A percentile compares a stretch with the other conserved stretches of the same genome.
These are phyloP conservation scores for Narcine bancroftii DNA, from an alignment of 2,113 vertebrate genomes.

Conservation along the genomic window DNA sequence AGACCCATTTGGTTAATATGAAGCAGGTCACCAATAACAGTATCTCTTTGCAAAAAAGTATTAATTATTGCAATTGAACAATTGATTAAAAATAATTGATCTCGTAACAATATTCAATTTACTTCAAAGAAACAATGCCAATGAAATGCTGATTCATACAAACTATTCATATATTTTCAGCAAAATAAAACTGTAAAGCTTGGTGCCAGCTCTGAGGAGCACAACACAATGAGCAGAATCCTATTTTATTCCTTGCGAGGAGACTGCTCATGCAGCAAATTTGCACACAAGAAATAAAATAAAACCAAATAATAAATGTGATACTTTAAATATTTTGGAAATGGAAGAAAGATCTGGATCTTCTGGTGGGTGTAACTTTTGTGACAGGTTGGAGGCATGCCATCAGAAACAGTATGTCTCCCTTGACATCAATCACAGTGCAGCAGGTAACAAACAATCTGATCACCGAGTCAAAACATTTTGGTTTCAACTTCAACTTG, in stretches of 20 bases:
- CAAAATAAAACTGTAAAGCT: not conserved
- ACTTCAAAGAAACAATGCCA: constrained; percentile 6
- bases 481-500: too few relatives aligned
- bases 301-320: not conserved
- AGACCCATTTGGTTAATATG: not conserved
- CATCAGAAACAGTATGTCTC: not conserved
- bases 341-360: not conserved
- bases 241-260: not conserved
- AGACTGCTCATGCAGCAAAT: not conserved
- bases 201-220: not conserved
- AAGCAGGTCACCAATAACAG: not conserved
- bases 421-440: too few relatives aligned
- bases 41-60: not conserved
- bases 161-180: not conserved
- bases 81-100: not conserved
- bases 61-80: not conserved
- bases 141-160: not conserved
- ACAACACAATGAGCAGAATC: not conserved
- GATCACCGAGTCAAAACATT: too few relatives aligned
- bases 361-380: not conserved
- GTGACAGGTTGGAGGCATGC: not conserved
- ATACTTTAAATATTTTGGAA: not conserved
- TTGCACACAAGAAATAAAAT: not conserved
- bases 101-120: not conserved
- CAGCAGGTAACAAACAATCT: too few relatives aligned